phyloP scores from a whole-genome alignment of 2,888 invertebrate genomes.

The Synergus itoensis region DNA sequence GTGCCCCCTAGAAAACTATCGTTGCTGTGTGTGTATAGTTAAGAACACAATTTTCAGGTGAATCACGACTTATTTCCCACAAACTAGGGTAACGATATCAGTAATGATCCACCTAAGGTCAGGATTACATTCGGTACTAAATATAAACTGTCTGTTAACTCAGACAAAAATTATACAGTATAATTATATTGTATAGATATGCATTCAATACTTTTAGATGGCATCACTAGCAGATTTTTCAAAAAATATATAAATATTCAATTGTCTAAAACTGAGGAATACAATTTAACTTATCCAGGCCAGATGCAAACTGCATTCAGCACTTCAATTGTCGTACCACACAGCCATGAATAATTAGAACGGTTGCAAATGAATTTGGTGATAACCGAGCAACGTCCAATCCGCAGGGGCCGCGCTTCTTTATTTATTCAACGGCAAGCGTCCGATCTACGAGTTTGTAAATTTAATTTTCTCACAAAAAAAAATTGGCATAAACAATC shows the following conservation, averaged over 20 bases:
- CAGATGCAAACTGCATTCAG: slow-evolving; percentile 56
- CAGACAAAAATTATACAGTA: too few species aligned
- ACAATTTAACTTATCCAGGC: slow-evolving; percentile 43
- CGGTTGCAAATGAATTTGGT: slow-evolving; percentile 73
- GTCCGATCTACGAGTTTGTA: slow-evolving; percentile 62
- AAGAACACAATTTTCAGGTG: background rate
- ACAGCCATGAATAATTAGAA: slow-evolving; percentile 73
- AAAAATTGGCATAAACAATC: slow-evolving; percentile 2
- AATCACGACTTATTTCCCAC: slow-evolving; percentile 1
- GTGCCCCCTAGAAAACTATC: slow-evolving; percentile 60
- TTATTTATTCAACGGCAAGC: slow-evolving; percentile 71
- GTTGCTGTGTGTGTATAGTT: background rate
- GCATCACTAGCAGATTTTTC: background rate
- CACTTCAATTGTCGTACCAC: slow-evolving; percentile 67
- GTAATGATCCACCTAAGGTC: background rate
- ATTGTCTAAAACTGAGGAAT: background rate
- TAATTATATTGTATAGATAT: too few species aligned
- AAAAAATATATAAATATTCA: background rate
- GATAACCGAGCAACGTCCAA: slow-evolving; percentile 66
- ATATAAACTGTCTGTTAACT: too few species aligned
- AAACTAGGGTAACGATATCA: background rate
- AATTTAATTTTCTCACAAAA: slow-evolving; percentile 57
- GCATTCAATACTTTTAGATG: background rate
- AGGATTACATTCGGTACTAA: too few species aligned
- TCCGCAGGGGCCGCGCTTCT: slow-evolving; percentile 54